Evolutionary conservation across 2,113 vertebrate genomes (phyloP).

Genomic region (Saguinus midas): DNA sequence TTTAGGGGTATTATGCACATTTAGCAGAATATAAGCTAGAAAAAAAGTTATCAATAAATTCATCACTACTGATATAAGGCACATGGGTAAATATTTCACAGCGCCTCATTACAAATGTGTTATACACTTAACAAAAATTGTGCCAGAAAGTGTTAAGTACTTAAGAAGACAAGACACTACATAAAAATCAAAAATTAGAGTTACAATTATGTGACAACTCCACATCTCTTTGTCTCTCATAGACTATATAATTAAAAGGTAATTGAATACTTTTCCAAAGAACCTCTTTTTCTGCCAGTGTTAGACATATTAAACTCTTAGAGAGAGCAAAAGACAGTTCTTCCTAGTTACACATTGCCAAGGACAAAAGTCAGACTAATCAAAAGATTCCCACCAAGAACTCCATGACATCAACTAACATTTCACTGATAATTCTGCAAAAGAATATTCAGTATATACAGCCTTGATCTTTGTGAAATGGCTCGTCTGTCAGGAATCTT

Average conservation of each 20-base stretch:
- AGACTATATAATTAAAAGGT: conserved; percentile 42
- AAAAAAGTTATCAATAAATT: conserved; percentile 43
- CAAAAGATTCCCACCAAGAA: conserved; percentile 39
- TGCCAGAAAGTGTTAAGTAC: background rate
- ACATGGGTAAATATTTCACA: conserved; percentile 15
- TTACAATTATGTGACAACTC: conserved; percentile 25
- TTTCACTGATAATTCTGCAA: conserved; percentile 41
- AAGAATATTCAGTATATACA: conserved; percentile 25
- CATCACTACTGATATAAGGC: background rate
- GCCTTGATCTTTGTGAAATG: background rate
- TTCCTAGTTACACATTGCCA: conserved; percentile 1
- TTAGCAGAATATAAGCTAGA: conserved; percentile 2
- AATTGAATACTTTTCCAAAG: conserved; percentile 46
- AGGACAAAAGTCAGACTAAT: conserved; percentile 50
- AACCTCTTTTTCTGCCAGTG: conserved; percentile 25
- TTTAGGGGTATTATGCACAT: background rate
- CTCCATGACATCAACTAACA: conserved; percentile 36
- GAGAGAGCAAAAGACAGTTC: background rate
- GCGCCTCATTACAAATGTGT: conserved; percentile 41
- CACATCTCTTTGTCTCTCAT: background rate
- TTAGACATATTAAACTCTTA: conserved; percentile 13
- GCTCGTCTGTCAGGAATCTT: conserved; percentile 1
- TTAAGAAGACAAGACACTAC: background rate
- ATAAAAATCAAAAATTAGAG: background rate
- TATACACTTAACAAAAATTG: conserved; percentile 4